These are phyloP conservation scores for Bursaphelenchus okinawaensis DNA, from an alignment of 2,888 invertebrate genomes.

Conservation along the genomic window DNA sequence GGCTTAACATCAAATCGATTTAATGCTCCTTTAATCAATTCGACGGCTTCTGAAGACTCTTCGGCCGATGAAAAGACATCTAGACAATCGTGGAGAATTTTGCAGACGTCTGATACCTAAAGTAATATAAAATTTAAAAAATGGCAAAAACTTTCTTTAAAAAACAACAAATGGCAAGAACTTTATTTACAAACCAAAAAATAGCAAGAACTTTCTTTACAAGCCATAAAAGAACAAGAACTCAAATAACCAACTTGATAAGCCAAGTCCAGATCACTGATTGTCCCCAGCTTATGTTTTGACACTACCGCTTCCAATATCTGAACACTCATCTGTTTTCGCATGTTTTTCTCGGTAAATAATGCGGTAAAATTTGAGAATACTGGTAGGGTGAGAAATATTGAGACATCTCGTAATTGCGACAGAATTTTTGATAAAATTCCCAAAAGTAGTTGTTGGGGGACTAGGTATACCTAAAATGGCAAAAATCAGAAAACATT, in stretches of 20 bases:
- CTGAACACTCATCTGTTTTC: slow-evolving; percentile 4
- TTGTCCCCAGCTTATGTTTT: slow-evolving; percentile 4
- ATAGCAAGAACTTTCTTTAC: background rate
- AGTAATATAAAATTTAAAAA: background rate
- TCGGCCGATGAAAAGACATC: slow-evolving; percentile 18
- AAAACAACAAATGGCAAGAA: background rate
- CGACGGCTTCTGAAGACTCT: slow-evolving; percentile 6
- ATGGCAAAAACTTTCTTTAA: background rate
- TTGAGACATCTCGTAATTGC: slow-evolving; percentile 8
- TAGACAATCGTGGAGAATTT: slow-evolving; percentile 76
- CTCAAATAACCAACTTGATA: slow-evolving; percentile 17
- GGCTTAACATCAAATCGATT: slow-evolving; percentile 68
- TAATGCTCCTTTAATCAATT: slow-evolving; percentile 23
- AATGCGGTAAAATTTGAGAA: slow-evolving; percentile 83
- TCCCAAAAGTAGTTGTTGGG: background rate
- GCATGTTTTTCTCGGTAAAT: slow-evolving; percentile 75
- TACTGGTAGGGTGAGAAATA: slow-evolving; percentile 66
- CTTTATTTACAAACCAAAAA: background rate
- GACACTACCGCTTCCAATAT: slow-evolving; percentile 17
- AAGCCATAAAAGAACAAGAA: background rate
- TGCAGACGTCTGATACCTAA: slow-evolving; percentile 76
- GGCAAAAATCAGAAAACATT: no score
- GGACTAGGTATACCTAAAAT: no score
- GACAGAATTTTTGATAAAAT: slow-evolving; percentile 11
- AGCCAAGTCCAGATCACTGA: slow-evolving; percentile 20